Base-by-base conservation (phyloP, 2,888 invertebrate species). In the Perizoma affinitatum region DNA sequence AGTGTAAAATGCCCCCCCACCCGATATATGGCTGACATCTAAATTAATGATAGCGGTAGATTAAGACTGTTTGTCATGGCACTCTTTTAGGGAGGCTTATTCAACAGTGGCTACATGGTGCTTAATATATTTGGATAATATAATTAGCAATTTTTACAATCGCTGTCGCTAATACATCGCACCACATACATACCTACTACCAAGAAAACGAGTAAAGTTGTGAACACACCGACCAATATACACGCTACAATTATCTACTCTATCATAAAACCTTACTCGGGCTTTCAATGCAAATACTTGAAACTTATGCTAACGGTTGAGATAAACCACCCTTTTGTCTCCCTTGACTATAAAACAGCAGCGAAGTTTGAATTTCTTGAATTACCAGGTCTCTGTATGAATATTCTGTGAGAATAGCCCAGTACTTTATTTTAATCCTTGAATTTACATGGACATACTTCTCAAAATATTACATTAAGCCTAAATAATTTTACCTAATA, bases 211-310 rank as follows among this genome's bases (percentile, higher is more conserved):
- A 76, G 77, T 63, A 69, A 80, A 79, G 82, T 84, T 80, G 52
- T 48, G 52, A 58, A 58, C 55, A 56, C 41, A 52, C 55, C 48
- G 45, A 49, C 74, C 77, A 70, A 73, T 74, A 77, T 79, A 78
- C 69, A 68, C 73, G 73, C 79, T 78, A 77, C 81, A 82, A 83
- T 86, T 82, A 88, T 83, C 72, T 75, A 76, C 74, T 79, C 78
- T 77, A 77, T 73, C 74, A 77, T 76, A 69, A 73, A 77, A 70
- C 75, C 74, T 78, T 74, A 71, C 67, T 71, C 70, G 63, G 67
- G 76, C 78, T 80, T 75, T 84, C 79, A 78, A 87, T 87, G 84
- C 86, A 87, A 84, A 86, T 78, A 74, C 73, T 76, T 73, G 65
- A 65, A 74, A 77, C 75, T 76, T 75, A 70, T 64, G 65, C 67